These are phyloP conservation scores for Timandra comae DNA, from an alignment of 2,888 invertebrate genomes.

Conservation along the genomic window DNA sequence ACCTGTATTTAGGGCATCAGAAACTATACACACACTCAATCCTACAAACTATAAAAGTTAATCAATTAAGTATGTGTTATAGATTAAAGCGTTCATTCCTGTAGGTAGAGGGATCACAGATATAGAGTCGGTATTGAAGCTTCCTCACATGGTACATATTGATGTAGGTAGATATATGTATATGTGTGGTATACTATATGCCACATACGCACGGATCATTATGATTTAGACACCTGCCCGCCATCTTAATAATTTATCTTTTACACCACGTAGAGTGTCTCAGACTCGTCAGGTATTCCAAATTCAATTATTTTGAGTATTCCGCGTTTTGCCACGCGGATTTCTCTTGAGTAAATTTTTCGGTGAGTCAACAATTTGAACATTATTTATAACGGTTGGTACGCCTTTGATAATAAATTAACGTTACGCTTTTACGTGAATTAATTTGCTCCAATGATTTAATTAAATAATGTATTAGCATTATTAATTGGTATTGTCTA, in stretches of 20 bases:
- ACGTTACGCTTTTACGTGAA: conserved; percentile 18
- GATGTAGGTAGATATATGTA: too few species aligned
- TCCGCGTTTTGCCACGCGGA: conserved; percentile 14
- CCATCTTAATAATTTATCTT: not conserved
- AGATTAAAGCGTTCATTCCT: too few species aligned
- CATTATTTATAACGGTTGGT: conserved; percentile 21
- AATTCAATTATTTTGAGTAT: conserved; percentile 50
- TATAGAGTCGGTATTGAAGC: too few species aligned
- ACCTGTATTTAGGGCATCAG: too few species aligned
- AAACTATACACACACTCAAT: too few species aligned
- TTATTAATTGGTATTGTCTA: conserved; percentile 8
- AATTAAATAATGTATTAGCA: conserved; percentile 16
- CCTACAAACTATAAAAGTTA: too few species aligned
- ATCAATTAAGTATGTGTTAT: too few species aligned
- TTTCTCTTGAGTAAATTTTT: conserved; percentile 21
- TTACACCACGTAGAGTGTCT: conserved; percentile 7
- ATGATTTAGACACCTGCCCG: too few species aligned
- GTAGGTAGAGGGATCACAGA: too few species aligned
- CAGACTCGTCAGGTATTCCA: conserved; percentile 38
- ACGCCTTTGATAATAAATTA: conserved; percentile 21
- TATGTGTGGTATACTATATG: too few species aligned
- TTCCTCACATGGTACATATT: too few species aligned
- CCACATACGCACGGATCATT: too few species aligned
- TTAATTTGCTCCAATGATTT: conserved; percentile 22
- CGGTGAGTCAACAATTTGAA: conserved; percentile 25